Conservation (phyloP, 2,888 invertebrate genomes). For the Sminthurides aquaticus region DNA sequence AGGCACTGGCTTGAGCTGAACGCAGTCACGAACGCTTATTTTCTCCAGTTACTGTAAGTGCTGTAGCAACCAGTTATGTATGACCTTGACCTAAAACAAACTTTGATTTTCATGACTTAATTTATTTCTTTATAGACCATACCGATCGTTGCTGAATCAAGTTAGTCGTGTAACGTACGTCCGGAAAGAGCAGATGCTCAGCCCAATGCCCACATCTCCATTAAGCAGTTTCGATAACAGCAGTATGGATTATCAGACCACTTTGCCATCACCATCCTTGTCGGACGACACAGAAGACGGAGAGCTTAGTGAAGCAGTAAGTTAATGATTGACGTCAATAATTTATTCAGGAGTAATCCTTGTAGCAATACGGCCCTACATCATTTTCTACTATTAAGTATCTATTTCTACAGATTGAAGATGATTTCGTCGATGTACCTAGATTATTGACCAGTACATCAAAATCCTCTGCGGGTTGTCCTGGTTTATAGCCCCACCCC, state of each 20-base stretch:
- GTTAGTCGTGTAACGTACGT: slow-evolving; percentile 22
- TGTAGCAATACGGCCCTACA: too few relatives aligned
- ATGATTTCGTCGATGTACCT: too few relatives aligned
- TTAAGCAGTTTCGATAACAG: neutral
- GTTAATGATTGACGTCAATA: too few relatives aligned
- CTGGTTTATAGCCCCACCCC: too few relatives aligned
- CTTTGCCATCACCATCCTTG: neutral
- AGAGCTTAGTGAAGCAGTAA: neutral
- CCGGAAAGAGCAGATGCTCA: slow-evolving; percentile 14
- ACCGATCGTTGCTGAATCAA: slow-evolving; percentile 34
- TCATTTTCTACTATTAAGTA: too few relatives aligned
- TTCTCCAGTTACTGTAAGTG: slow-evolving; percentile 34
- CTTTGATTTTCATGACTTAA: neutral
- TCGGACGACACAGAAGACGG: neutral
- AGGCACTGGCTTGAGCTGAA: slow-evolving; percentile 34
- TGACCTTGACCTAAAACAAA: neutral
- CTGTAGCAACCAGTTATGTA: too few relatives aligned
- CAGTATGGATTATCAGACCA: neutral
- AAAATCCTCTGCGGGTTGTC: too few relatives aligned
- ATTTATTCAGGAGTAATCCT: too few relatives aligned
- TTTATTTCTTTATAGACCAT: slow-evolving; percentile 24
- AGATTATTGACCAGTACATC: too few relatives aligned
- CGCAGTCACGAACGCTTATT: slow-evolving; percentile 31
- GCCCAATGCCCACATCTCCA: neutral
- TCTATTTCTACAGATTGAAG: too few relatives aligned